Evolutionary conservation across 2,888 invertebrate species (phyloP).

Genomic region (Drosophila gaucha): DNA sequence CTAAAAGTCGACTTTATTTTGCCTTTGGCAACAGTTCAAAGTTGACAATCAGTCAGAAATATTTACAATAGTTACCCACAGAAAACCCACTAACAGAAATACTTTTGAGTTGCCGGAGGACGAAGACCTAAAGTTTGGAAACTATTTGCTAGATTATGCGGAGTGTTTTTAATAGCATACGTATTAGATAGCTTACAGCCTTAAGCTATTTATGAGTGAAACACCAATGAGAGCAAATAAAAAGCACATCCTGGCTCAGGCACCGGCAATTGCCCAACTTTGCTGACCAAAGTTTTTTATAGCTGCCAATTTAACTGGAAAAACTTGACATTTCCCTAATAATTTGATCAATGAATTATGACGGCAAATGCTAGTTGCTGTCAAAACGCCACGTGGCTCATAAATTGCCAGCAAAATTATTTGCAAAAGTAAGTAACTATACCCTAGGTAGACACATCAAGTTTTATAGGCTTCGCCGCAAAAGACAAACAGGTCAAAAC

Average conservation of each 20-base stretch:
- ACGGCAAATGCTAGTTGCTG: slow-evolving; percentile 57
- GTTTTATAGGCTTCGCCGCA: slow-evolving; percentile 27
- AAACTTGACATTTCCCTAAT: slow-evolving; percentile 44
- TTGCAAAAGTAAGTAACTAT: slow-evolving; percentile 36
- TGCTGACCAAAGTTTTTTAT: slow-evolving; percentile 28
- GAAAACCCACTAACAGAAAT: slow-evolving; percentile 24
- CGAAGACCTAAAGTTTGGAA: slow-evolving; percentile 49
- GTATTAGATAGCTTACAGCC: slow-evolving; percentile 53
- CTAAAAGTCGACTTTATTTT: slow-evolving; percentile 16
- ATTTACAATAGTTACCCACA: slow-evolving; percentile 20
- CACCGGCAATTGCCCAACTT: slow-evolving; percentile 42
- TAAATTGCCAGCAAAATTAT: slow-evolving; percentile 66
- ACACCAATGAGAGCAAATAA: slow-evolving; percentile 34
- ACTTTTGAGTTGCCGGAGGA: slow-evolving; percentile 51
- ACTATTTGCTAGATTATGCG: slow-evolving; percentile 60
- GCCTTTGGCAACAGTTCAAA: slow-evolving; percentile 16
- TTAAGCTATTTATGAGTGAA: slow-evolving; percentile 42
- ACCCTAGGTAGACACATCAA: slow-evolving; percentile 11
- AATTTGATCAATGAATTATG: slow-evolving; percentile 73
- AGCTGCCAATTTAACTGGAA: slow-evolving; percentile 60
- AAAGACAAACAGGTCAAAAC: slow-evolving; percentile 33
- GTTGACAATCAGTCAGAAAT: slow-evolving; percentile 32
- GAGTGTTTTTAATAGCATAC: slow-evolving; percentile 30
- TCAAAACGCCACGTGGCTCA: slow-evolving; percentile 47
- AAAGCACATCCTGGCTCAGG: slow-evolving; percentile 28